Conservation (phyloP, 2,113 vertebrate genomes). For the Pithys albifrons region DNA sequence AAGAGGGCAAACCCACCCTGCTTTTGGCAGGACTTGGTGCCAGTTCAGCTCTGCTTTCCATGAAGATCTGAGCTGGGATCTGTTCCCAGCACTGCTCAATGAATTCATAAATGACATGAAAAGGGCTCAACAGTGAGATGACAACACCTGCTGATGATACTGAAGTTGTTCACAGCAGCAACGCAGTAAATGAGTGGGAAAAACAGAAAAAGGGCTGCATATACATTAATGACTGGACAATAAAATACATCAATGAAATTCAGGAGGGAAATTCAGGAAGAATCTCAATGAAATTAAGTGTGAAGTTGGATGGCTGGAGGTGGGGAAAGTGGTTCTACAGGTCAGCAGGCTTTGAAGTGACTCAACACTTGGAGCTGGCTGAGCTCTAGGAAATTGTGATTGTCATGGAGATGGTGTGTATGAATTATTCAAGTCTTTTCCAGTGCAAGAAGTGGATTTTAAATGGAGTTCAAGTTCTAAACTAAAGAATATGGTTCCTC, state of each 20-base stretch:
- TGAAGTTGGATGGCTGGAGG: not conserved
- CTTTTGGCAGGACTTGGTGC: not conserved
- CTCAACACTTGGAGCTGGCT: not conserved
- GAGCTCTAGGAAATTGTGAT: not conserved
- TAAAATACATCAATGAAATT: not conserved
- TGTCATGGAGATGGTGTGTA: not conserved
- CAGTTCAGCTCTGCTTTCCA: not conserved
- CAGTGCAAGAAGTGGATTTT: not conserved
- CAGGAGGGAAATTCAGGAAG: not conserved
- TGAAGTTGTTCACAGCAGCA: not conserved
- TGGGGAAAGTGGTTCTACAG: not conserved
- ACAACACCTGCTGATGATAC: constrained; percentile 9
- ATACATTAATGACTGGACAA: not conserved
- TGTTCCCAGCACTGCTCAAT: constrained; percentile 10
- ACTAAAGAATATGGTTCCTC: not conserved
- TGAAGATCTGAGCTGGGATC: constrained; percentile 17
- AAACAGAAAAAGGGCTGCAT: not conserved
- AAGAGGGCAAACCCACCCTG: not conserved
- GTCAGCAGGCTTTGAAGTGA: not conserved
- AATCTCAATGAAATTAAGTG: not conserved
- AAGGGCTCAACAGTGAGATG: constrained; percentile 29
- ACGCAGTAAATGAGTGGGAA: not conserved
- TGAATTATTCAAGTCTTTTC: not conserved
- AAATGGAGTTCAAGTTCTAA: not conserved
- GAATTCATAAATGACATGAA: constrained; percentile 18